These are phyloP conservation scores for Caranx ignobilis DNA, from an alignment of 2,113 vertebrate genomes.

Conservation along the genomic window DNA sequence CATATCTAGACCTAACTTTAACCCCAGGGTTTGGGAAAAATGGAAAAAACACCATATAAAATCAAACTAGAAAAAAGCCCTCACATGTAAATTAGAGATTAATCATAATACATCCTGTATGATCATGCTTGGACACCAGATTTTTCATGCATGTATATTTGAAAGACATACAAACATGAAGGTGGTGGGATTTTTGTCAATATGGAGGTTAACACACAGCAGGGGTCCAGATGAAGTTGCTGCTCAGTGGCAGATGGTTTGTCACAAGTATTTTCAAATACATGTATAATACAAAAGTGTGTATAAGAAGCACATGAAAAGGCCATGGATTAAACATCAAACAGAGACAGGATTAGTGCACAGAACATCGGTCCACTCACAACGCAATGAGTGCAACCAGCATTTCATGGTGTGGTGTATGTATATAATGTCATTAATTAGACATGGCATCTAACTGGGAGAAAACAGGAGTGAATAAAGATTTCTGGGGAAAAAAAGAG, in stretches of 20 bases:
- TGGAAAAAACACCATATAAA: not conserved
- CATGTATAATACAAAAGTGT: slow-evolving; percentile 5
- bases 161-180: slow-evolving; percentile 7
- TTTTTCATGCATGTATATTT: not conserved
- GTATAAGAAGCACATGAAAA: slow-evolving; percentile 12
- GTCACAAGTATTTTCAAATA: slow-evolving; percentile 5
- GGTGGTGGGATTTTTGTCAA: not conserved
- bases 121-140: not conserved
- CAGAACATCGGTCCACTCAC: slow-evolving; percentile 1
- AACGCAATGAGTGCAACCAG: slow-evolving; percentile 2
- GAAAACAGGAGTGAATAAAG: not conserved
- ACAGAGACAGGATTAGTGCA: slow-evolving; percentile 50
- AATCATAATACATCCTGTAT: not conserved
- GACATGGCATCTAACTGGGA: not conserved
- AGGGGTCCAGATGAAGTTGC: slow-evolving; percentile 26
- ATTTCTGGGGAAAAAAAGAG: not conserved
- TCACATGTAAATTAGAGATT: slow-evolving; percentile 1
- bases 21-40: not conserved
- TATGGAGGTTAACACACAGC: slow-evolving; percentile 25
- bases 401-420: not conserved
- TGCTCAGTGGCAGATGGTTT: slow-evolving; percentile 12
- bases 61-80: not conserved
- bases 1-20: not conserved
- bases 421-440: not conserved
- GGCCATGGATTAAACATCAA: slow-evolving; percentile 66